Evolutionary conservation across 2,888 invertebrate genomes (phyloP), one percentile per base, ranked within the genome.

Genomic region (Scaptomyza parva): DNA sequence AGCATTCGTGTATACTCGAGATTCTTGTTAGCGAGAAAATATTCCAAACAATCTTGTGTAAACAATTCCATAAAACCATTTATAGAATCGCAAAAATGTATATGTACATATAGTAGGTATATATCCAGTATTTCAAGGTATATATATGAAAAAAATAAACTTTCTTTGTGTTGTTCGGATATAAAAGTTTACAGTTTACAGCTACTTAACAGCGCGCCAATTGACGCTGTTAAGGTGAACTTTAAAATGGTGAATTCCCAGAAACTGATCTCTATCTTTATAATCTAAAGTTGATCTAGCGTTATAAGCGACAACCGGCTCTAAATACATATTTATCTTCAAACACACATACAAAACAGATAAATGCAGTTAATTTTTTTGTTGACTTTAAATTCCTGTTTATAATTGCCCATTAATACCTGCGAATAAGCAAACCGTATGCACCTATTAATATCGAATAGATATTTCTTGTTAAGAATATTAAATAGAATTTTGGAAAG

Each of bases 351-450:
- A 35, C n/a, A 2, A 33, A 11, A 7, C 2, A 22, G 3, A 3
- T 9, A 18, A 18, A n/a, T 40, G 22, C 17, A 58, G n/a, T 3
- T 3, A 9, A 11, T 2, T 18, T 22, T 60, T 48, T 18, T 14
- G 22, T 59, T 3, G 12, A 14, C 5, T 9, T 28, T 28, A 1
- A 9, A 26, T 51, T 28, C 40, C 28, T 44, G 14, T 17, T n/a
- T 40, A 35, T 70, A 37, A 40, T 24, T 35, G 26, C n/a, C 54
- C 26, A 73, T 51, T 41, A 17, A 22, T 9, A 18, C n/a, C 35
- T 30, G 33, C 26, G 18, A 22, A 62, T 35, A 4, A 17, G 26
- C 28, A 1, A 24, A 18, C 17, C 22, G 14, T 40, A 30, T 44
- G 43, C 33, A 24, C 14, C 22, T 43, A 28, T 45, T 33, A 20